A percentile compares a stretch with the other conserved stretches of the same genome.
Conservation (phyloP, 2,888 invertebrate genomes). For the Drosophila subsilvestris region DNA sequence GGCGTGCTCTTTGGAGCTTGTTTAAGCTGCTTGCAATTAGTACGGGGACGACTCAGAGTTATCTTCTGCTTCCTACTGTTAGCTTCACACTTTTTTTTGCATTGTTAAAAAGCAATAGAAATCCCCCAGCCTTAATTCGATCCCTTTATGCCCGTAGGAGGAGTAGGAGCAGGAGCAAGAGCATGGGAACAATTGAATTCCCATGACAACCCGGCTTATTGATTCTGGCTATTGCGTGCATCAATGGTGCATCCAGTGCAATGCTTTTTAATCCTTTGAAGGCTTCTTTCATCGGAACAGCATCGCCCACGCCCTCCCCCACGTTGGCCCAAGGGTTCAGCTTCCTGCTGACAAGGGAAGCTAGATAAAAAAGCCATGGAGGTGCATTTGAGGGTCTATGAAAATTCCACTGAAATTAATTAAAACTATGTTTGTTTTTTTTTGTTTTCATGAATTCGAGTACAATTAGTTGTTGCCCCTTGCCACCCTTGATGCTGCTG, state of each 20-base stretch:
- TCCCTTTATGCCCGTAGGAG: too few relatives aligned
- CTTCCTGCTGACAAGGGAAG: not conserved
- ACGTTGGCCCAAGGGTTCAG: too few relatives aligned
- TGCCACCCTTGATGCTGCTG: not conserved
- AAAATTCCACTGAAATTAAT: not conserved
- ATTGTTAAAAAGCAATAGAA: too few relatives aligned
- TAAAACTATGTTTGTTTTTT: not conserved
- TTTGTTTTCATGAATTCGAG: not conserved
- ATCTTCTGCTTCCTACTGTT: not conserved
- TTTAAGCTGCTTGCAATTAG: not conserved
- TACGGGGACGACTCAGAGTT: not conserved
- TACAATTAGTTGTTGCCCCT: too few relatives aligned
- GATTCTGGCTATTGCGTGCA: not conserved
- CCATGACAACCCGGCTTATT: constrained; percentile 11
- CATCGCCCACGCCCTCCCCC: too few relatives aligned
- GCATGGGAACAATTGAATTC: not conserved
- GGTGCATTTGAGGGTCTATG: too few relatives aligned
- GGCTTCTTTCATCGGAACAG: not conserved
- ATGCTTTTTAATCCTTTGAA: not conserved
- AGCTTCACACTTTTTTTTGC: too few relatives aligned
- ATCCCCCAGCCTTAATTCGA: too few relatives aligned
- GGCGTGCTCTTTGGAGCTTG: not conserved
- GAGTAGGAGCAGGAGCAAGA: too few relatives aligned
- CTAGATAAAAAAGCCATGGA: not conserved
- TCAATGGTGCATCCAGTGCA: not conserved